Evolutionary conservation across 2,888 invertebrate species (phyloP).

Genomic region (Azorinus chamasolen): DNA sequence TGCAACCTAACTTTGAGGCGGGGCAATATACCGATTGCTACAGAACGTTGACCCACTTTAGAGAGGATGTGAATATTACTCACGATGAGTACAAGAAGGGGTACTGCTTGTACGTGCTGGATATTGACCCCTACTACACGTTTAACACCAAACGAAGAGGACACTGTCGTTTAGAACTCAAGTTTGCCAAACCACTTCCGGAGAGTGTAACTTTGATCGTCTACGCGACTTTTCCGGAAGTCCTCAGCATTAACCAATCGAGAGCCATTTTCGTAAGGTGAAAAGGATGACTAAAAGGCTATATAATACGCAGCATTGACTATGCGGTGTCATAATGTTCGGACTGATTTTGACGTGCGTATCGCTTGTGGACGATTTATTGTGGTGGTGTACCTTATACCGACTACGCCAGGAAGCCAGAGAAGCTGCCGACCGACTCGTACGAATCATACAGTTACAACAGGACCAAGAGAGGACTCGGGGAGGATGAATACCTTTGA

Average conservation of each 20-base stretch:
- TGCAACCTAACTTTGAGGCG: conserved; percentile 42
- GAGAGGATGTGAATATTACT: conserved; percentile 29
- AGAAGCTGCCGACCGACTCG: too few species aligned
- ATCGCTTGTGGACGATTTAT: too few species aligned
- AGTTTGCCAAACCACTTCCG: conserved; percentile 30
- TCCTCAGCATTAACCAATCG: conserved; percentile 13
- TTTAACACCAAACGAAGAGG: conserved; percentile 38
- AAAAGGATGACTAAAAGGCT: neutral
- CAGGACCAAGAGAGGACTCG: too few species aligned
- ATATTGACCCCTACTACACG: conserved; percentile 22
- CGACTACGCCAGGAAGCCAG: too few species aligned
- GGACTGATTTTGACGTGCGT: too few species aligned
- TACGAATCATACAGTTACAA: too few species aligned
- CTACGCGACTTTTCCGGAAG: conserved; percentile 47
- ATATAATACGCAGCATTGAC: too few species aligned
- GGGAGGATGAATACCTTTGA: too few species aligned
- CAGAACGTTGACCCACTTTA: conserved; percentile 32
- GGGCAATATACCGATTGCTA: conserved; percentile 41
- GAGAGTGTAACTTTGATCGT: conserved; percentile 35
- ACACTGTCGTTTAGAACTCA: conserved; percentile 41
- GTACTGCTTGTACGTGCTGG: conserved; percentile 30
- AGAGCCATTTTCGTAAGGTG: conserved; percentile 7
- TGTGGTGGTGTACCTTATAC: too few species aligned
- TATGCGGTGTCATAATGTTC: too few species aligned
- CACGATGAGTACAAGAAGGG: conserved; percentile 33